phyloP scores from a whole-genome alignment of 2,888 invertebrate genomes.

The Alviniconcha strummeri region DNA sequence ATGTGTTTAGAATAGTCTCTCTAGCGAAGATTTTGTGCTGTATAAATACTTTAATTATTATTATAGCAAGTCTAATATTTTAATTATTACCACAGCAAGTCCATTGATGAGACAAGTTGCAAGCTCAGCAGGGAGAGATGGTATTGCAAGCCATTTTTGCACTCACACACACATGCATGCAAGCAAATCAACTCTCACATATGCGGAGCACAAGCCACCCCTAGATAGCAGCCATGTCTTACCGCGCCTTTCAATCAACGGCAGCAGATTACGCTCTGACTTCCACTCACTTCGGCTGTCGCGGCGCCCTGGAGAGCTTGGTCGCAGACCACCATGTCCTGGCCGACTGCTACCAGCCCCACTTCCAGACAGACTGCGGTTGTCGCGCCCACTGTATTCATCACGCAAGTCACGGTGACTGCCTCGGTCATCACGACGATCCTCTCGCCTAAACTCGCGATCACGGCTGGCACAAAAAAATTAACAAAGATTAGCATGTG shows the following conservation, averaged over 20 bases:
- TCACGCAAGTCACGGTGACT: conserved; percentile 21
- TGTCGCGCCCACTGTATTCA: conserved; percentile 18
- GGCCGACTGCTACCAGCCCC: not conserved
- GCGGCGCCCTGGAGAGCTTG: conserved; percentile 25
- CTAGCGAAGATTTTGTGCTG: too few species aligned
- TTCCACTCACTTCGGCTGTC: conserved; percentile 47
- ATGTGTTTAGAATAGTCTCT: too few species aligned
- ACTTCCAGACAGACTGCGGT: conserved; percentile 4
- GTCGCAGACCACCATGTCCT: conserved; percentile 9
- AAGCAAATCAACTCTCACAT: too few species aligned
- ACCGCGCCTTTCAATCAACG: not conserved
- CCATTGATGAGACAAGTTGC: too few species aligned
- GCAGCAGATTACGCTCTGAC: not conserved
- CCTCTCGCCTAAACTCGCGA: conserved; percentile 29
- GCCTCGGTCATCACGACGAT: conserved; percentile 18
- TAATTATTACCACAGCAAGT: too few species aligned
- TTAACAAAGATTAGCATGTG: not conserved
- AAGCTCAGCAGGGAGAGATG: too few species aligned
- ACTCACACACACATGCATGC: too few species aligned
- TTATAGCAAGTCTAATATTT: too few species aligned
- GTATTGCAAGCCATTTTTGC: too few species aligned
- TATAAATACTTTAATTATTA: too few species aligned
- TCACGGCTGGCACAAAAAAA: not conserved
- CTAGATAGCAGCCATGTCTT: not conserved
- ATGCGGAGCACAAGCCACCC: too few species aligned